Conservation (phyloP, 2,888 invertebrate genomes). For the Melolontha melolontha region DNA sequence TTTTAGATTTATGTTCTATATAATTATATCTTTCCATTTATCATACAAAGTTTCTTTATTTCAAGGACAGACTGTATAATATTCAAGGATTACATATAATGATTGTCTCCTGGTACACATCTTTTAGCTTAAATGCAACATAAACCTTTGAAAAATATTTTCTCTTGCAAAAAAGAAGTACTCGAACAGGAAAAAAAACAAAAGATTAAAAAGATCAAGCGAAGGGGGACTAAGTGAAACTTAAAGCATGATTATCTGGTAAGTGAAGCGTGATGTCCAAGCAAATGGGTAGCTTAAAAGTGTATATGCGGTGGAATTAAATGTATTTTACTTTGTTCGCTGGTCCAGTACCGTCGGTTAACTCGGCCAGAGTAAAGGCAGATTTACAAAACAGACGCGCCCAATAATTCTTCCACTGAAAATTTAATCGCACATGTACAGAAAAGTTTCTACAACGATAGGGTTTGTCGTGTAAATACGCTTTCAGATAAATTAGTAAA, state of each 20-base stretch:
- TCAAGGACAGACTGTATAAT: too few species aligned
- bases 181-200: background rate
- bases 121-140: background rate
- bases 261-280: constrained; percentile 38
- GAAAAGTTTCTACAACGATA: background rate
- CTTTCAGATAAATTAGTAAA: background rate
- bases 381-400: too few species aligned
- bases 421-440: background rate
- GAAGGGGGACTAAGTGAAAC: constrained; percentile 19
- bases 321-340: constrained; percentile 30
- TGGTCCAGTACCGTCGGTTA: background rate
- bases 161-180: background rate
- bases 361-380: too few species aligned
- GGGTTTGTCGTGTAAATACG: too few species aligned
- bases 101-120: too few species aligned
- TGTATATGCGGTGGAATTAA: constrained; percentile 23
- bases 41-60: too few species aligned
- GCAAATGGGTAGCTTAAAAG: constrained; percentile 30
- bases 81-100: too few species aligned
- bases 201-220: background rate
- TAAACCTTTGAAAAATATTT: constrained; percentile 9
- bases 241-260: constrained; percentile 31
- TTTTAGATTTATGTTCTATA: too few species aligned
- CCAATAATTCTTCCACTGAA: background rate
- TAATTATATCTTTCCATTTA: too few species aligned